These are phyloP conservation scores for Labia minor DNA, from an alignment of 2,888 invertebrate genomes.

Conservation along the genomic window DNA sequence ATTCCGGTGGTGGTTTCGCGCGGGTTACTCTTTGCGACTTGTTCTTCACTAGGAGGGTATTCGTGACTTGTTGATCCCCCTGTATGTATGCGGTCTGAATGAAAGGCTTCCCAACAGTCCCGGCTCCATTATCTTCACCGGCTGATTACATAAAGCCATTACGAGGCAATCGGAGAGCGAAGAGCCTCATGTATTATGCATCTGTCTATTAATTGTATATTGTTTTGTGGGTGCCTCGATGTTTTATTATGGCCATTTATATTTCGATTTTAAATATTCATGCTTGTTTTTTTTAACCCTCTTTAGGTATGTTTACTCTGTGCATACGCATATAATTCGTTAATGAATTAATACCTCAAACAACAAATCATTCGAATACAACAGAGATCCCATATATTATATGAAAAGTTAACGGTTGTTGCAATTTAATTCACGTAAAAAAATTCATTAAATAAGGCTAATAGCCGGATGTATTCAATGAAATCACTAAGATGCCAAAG, in stretches of 20 bases:
- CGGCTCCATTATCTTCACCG: background rate
- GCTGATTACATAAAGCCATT: slow-evolving; percentile 13
- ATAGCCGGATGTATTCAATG: too few species aligned
- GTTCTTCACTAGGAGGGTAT: background rate
- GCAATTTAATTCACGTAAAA: too few species aligned
- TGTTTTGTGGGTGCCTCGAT: slow-evolving; percentile 3
- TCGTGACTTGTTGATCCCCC: background rate
- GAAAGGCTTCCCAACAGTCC: too few species aligned
- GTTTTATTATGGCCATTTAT: background rate
- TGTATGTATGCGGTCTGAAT: background rate
- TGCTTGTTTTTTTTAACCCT: background rate
- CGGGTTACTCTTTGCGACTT: too few species aligned
- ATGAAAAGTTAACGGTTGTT: too few species aligned
- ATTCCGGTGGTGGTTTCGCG: too few species aligned
- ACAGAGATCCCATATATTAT: too few species aligned
- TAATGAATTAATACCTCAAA: background rate
- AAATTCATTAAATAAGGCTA: too few species aligned
- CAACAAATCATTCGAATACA: too few species aligned
- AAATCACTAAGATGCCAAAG: too few species aligned
- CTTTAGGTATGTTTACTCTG: slow-evolving; percentile 3
- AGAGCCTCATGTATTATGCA: background rate
- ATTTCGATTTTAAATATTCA: slow-evolving; percentile 5
- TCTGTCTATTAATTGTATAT: slow-evolving; percentile 7
- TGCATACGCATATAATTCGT: background rate
- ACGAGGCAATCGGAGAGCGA: background rate